Evolutionary conservation across 2,113 vertebrate species (phyloP), one percentile per base, ranked within the genome.

Genomic region (Glareola pratincola): DNA sequence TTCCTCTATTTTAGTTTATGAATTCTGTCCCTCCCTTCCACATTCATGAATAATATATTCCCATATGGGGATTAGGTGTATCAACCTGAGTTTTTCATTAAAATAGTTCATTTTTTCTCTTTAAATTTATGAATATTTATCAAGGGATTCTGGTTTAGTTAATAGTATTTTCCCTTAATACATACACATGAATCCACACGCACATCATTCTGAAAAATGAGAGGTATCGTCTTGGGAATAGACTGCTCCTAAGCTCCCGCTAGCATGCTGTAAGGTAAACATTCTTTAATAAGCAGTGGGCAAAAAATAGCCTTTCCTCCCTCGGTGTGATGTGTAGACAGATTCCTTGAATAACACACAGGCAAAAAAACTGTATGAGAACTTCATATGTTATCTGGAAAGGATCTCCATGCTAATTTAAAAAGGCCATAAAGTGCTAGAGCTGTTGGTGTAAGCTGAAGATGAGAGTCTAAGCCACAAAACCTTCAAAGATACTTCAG

Each of bases 111-210:
- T 51, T 91, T 53, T 76, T 69, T 86, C n/a, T 77, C 26, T 85
- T 85, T 60, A 90, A 88, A 68, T 83, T 63, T 68, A 90, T 93
- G 30, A 93, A 94, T 88, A 96, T 86, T 95, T 96, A 80, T 92
- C 36, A 77, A 71, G 53, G 39, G 67, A 90, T 90, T 79, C 32
- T 19, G 18, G 15, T 17, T 76, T 93, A 86, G 79, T 63, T 96
- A 93, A 79, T 63, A 63, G 15, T 71, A 56, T 87, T 94, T 92
- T 37, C 11, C 48, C 51, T 43, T 81, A 85, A 91, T 60, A 50
- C 47, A 85, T 51, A 39, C 27, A 34, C 48, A 77, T 62, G 43
- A 86, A 67, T 83, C 45, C 21, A 57, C 43, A 67, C 37, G 29
- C 57, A 75, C 37, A 80, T 50, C 50, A 48, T 36, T 88, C 67